Percentiles rank a stretch among this genome's conserved stretches.
These are phyloP conservation scores for Apotomis betuletana DNA, from an alignment of 2,888 invertebrate species.

Conservation along the genomic window DNA sequence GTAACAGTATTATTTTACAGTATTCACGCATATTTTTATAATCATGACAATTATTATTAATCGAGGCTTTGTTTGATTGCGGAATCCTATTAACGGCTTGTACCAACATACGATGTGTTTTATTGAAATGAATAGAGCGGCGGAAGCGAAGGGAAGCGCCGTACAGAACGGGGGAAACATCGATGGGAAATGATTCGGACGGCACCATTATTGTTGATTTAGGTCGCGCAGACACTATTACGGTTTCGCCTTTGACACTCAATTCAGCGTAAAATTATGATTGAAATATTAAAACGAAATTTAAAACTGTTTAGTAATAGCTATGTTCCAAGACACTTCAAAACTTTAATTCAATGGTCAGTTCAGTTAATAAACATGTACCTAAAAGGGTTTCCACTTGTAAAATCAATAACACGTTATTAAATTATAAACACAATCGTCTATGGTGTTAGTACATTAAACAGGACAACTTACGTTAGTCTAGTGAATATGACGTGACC, in stretches of 20 bases:
- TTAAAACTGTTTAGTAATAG: too few relatives aligned
- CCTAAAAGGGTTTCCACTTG: too few relatives aligned
- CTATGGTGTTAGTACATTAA: not conserved
- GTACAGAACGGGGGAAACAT: conserved; percentile 13
- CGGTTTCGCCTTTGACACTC: not conserved
- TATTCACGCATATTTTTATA: too few relatives aligned
- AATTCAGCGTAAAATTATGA: not conserved
- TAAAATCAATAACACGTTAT: not conserved
- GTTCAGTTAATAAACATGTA: too few relatives aligned
- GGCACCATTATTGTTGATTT: conserved; percentile 7
- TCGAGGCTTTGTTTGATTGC: not conserved
- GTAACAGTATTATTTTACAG: too few relatives aligned
- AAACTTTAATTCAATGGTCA: too few relatives aligned
- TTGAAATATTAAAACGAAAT: too few relatives aligned
- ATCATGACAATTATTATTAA: not conserved
- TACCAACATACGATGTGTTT: not conserved
- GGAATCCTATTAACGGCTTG: not conserved
- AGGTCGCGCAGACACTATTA: conserved; percentile 1
- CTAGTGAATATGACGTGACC: not conserved
- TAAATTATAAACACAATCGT: not conserved
- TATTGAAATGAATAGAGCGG: conserved; percentile 1
- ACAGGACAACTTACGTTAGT: conserved; percentile 1
- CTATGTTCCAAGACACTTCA: too few relatives aligned
- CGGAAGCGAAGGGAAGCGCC: conserved; percentile 3
- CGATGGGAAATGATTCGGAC: conserved; percentile 10